Conservation (phyloP, 92 coral and sea anemone genomes). For the Epizoanthus ramosus region DNA sequence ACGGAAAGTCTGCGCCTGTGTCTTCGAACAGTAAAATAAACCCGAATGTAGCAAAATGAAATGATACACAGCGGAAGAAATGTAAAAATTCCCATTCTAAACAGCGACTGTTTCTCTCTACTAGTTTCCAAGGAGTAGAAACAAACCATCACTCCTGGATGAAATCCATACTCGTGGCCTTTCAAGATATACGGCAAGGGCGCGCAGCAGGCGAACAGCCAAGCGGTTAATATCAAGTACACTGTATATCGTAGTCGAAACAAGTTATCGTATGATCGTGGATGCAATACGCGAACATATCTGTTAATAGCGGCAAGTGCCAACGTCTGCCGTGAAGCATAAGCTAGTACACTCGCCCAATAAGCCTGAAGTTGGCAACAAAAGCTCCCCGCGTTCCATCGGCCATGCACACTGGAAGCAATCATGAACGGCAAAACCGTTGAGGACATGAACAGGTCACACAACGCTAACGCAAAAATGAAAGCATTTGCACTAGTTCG, state of each 20-base stretch:
- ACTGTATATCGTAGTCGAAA: conserved; percentile 30
- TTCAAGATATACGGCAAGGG: conserved; percentile 18
- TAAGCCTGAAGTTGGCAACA: conserved; percentile 34
- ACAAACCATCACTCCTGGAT: conserved; percentile 14
- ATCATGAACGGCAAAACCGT: conserved; percentile 16
- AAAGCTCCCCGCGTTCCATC: not conserved
- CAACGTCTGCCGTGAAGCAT: conserved; percentile 15
- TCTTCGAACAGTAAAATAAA: conserved; percentile 8
- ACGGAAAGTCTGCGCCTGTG: conserved; percentile 21
- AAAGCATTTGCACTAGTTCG: conserved; percentile 18
- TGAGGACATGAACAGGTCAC: conserved; percentile 6
- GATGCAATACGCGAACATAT: conserved; percentile 27
- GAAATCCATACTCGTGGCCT: conserved; percentile 7
- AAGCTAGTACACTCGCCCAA: conserved; percentile 11
- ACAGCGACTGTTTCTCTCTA: not conserved
- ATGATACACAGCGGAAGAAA: not conserved
- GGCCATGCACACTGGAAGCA: not conserved
- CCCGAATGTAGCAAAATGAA: conserved; percentile 4
- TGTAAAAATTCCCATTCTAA: not conserved
- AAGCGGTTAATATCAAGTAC: not conserved
- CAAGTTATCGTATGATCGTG: conserved; percentile 14
- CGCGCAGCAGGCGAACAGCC: conserved; percentile 10
- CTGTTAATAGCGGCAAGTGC: conserved; percentile 27
- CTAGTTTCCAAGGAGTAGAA: not conserved
- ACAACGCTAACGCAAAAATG: conserved; percentile 12